These are phyloP conservation scores for Myoxocephalus aenaeus DNA, from an alignment of 2,797 vertebrate species.

Conservation along the genomic window DNA sequence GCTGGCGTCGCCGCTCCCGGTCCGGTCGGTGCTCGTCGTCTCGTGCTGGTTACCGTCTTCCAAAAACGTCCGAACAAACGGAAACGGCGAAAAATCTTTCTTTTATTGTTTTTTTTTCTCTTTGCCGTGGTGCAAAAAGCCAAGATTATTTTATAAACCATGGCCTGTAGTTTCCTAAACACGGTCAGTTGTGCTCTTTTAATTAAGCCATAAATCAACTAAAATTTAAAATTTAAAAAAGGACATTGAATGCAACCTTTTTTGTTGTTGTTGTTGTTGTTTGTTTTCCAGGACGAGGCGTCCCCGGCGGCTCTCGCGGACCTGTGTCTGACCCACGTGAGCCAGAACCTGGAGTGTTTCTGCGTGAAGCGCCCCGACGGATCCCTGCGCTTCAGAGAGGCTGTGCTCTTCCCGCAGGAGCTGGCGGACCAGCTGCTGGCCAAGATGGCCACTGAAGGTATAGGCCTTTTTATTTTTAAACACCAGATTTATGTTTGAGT, in stretches of 20 bases:
- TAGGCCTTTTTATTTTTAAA: not conserved
- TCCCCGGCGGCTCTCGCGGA: slow-evolving; percentile 93
- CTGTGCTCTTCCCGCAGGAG: slow-evolving; percentile 96
- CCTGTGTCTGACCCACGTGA: slow-evolving; percentile 94
- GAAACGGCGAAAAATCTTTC: not conserved
- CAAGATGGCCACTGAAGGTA: slow-evolving; percentile 97
- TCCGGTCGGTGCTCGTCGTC: too few species aligned
- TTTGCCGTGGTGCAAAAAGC: not conserved
- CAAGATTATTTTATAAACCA: not conserved
- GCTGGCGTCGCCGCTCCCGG: slow-evolving; percentile 30
- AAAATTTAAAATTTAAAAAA: not conserved
- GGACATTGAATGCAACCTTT: not conserved
- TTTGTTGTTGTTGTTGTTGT: too few species aligned
- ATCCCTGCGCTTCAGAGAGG: slow-evolving; percentile 93
- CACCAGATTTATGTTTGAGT: not conserved
- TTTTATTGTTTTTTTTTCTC: not conserved
- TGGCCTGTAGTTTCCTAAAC: slow-evolving; percentile 71
- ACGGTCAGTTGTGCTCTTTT: slow-evolving; percentile 66
- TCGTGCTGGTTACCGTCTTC: too few species aligned
- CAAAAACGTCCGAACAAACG: not conserved
- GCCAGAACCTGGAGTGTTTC: slow-evolving; percentile 92
- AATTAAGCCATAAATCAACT: not conserved
- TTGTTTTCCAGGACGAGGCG: slow-evolving; percentile 89
- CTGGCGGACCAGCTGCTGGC: slow-evolving; percentile 95
- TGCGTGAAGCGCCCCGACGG: slow-evolving; percentile 94